phyloP scores from a whole-genome alignment of 2,888 invertebrate genomes.

The Capitulum mitella region DNA sequence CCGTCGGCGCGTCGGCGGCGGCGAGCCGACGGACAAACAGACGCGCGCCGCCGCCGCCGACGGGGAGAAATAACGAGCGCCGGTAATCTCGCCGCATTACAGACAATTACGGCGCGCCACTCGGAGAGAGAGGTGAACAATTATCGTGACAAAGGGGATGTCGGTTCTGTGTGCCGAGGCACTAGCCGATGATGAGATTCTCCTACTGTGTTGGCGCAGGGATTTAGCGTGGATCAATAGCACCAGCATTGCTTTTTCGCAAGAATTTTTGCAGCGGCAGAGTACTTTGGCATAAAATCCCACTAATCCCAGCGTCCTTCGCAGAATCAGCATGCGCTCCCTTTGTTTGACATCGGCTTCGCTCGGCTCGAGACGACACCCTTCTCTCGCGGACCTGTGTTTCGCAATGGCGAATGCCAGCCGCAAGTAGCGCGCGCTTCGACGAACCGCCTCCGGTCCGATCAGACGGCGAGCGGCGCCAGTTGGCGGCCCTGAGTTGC shows the following conservation, averaged over 20 bases:
- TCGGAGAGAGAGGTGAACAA: constrained; percentile 4
- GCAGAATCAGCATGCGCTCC: too few relatives aligned
- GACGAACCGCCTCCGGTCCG: too few relatives aligned
- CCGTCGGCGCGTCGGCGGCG: background rate
- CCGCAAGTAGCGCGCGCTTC: too few relatives aligned
- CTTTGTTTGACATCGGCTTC: too few relatives aligned
- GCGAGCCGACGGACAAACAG: constrained; percentile 6
- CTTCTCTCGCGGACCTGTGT: too few relatives aligned
- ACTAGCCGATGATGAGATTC: background rate
- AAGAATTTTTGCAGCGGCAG: background rate
- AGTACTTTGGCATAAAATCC: background rate
- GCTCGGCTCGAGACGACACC: too few relatives aligned
- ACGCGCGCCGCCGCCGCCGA: background rate
- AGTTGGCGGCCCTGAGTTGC: too few relatives aligned
- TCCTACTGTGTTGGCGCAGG: background rate
- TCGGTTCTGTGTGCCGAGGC: constrained; percentile 3
- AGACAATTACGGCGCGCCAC: constrained; percentile 16
- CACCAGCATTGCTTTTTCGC: background rate
- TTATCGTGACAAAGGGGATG: constrained; percentile 5
- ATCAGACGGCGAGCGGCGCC: too few relatives aligned
- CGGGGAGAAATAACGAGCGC: constrained; percentile 3
- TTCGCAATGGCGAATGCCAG: too few relatives aligned
- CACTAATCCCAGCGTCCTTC: too few relatives aligned
- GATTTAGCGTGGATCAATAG: constrained; percentile 6
- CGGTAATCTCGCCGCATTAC: constrained; percentile 7